Conservation (phyloP, 2,888 invertebrate species). For the Melikaiella ostensackeni region DNA sequence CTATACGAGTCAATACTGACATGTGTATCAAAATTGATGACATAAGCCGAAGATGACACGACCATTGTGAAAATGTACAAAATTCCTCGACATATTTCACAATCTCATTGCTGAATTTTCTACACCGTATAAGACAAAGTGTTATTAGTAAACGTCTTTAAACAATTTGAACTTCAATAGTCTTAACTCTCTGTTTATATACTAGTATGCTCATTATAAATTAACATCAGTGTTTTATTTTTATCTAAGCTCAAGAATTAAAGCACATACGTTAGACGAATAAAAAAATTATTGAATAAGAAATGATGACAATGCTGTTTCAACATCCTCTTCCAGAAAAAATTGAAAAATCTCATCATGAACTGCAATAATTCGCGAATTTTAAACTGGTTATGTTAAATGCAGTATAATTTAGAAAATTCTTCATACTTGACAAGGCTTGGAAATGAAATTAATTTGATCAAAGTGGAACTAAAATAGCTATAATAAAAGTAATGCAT, state of each 20-base stretch:
- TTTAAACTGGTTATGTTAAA: not conserved
- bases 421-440: not conserved
- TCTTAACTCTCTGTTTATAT: too few relatives aligned
- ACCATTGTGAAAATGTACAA: not conserved
- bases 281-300: not conserved
- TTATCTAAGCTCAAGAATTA: too few relatives aligned
- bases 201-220: too few relatives aligned
- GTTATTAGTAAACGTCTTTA: too few relatives aligned
- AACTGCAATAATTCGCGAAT: not conserved
- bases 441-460: not conserved
- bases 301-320: not conserved
- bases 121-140: too few relatives aligned
- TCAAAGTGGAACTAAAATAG: not conserved
- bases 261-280: not conserved
- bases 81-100: not conserved
- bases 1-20: not conserved
- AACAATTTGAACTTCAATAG: too few relatives aligned
- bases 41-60: not conserved
- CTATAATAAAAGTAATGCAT: not conserved
- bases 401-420: not conserved
- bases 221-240: too few relatives aligned
- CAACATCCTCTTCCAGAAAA: not conserved
- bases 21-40: not conserved
- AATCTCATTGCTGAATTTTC: not conserved
- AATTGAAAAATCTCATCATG: not conserved